These are phyloP conservation scores for Sphenodon punctatus DNA, from an alignment of 2,797 vertebrate species.

Conservation along the genomic window DNA sequence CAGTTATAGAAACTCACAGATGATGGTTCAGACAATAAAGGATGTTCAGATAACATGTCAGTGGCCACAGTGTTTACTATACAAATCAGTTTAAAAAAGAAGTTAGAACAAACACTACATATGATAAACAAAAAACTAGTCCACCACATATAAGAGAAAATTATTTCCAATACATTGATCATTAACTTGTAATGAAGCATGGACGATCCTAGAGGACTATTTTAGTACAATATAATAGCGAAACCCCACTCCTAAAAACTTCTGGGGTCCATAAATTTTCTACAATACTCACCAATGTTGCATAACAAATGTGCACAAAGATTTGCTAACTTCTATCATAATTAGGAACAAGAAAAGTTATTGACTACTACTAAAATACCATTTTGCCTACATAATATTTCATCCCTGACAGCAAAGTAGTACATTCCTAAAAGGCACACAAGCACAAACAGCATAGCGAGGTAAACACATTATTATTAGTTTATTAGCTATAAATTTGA, in stretches of 20 bases:
- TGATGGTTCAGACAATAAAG: constrained; percentile 92
- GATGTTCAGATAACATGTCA: constrained; percentile 94
- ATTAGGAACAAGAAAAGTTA: not conserved
- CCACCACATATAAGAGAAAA: not conserved
- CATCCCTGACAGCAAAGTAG: constrained; percentile 23
- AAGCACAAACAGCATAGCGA: not conserved
- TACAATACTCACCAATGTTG: not conserved
- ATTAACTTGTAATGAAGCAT: too few species aligned
- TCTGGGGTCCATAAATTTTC: not conserved
- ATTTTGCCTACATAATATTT: constrained; percentile 33
- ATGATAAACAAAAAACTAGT: not conserved
- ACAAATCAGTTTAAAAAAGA: constrained; percentile 2
- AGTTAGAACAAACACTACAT: not conserved
- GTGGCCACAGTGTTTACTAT: constrained; percentile 87
- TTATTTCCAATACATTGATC: not conserved
- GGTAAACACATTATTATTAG: not conserved
- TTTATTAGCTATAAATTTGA: too few species aligned
- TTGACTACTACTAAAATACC: constrained; percentile 12
- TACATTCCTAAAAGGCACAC: constrained; percentile 29
- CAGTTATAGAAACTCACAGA: constrained; percentile 99
- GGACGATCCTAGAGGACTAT: not conserved
- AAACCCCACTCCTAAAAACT: not conserved
- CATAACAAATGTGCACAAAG: not conserved
- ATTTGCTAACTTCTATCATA: constrained; percentile 1
- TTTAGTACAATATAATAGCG: not conserved